Evolutionary conservation across 2,113 vertebrate species (phyloP), one percentile per base, ranked within the genome.

Genomic region (Bos indicus): DNA sequence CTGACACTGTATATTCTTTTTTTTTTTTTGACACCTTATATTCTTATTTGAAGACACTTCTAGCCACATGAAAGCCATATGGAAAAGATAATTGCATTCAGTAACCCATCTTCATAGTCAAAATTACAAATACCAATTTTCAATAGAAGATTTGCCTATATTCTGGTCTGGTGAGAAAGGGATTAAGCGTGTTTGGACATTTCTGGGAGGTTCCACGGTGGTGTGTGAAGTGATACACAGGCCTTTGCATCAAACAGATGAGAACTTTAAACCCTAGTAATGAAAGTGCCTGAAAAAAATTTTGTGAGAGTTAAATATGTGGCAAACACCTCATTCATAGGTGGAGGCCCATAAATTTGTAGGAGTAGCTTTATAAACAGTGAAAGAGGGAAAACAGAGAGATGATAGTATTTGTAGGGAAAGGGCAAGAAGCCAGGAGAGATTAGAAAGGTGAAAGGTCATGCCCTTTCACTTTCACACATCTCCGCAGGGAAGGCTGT

Each of bases 381-480:
- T 78, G 36, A 83, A 91, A 89, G 74, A n/a, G 84, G 54, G 48
- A 30, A 80, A 87, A 92, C 48, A 81, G 52, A 40, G 54, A 95
- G 36, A 56, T 2, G 52, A 93, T 21, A 28, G 4, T 71, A 36
- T 85, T 88, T 91, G 64, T 92, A 33, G 30, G 62, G 46, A 25
- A 85, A 71, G 57, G 56, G 62, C 40, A 56, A 88, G 94, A 83
- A 96, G 40, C 6, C 85, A 26, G 59, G 23, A n/a, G 89, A 86
- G 60, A 82, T 56, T 67, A 56, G 36, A 52, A 90, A 87, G 95
- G 97, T 74, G 59, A 97, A 90, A 96, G 90, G 94, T 23, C 19
- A 0, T 43, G 80, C 62, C 88, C 92, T 95, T 92, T 82, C 17
- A 21, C 92, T 93, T 93, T 86, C 7, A 0, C 14, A 78, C 91